These are phyloP conservation scores for Cantharis lateralis DNA, from an alignment of 2,888 invertebrate genomes.

Conservation along the genomic window DNA sequence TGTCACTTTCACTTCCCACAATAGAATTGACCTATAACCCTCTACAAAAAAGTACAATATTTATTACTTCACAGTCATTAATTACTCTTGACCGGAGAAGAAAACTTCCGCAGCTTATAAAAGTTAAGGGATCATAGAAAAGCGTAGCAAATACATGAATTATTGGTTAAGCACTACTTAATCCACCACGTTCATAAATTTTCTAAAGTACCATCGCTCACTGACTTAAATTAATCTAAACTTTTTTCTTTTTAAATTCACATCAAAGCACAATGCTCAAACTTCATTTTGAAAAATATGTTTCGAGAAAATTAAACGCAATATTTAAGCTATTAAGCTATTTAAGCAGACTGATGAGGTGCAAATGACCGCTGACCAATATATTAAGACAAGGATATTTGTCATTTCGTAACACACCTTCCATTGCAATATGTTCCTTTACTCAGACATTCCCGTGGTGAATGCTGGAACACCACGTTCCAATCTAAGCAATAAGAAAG, in stretches of 20 bases:
- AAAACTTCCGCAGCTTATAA: conserved; percentile 7
- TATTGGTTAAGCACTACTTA: neutral
- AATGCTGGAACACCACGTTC: too few relatives aligned
- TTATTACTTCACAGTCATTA: conserved; percentile 14
- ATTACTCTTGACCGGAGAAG: conserved; percentile 11
- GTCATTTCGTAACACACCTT: too few relatives aligned
- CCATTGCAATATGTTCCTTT: too few relatives aligned
- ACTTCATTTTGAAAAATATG: too few relatives aligned
- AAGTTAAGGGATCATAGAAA: neutral
- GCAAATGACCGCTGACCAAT: too few relatives aligned
- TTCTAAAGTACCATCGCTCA: neutral
- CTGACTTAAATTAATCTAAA: neutral
- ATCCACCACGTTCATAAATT: neutral
- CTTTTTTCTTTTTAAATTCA: neutral
- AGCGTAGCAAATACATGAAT: neutral
- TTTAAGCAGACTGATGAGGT: too few relatives aligned
- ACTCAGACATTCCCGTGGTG: too few relatives aligned
- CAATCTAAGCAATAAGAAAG: too few relatives aligned
- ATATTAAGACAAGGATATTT: too few relatives aligned
- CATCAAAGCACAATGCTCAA: neutral
- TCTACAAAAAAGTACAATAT: conserved; percentile 7
- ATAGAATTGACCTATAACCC: conserved; percentile 10
- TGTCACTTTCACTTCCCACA: conserved; percentile 1
- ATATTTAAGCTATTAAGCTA: too few relatives aligned
- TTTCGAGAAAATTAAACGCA: too few relatives aligned